Evolutionary conservation across 2,888 invertebrate genomes (phyloP), one percentile per base, ranked within the genome.

Genomic region (Ellobium chinense): DNA sequence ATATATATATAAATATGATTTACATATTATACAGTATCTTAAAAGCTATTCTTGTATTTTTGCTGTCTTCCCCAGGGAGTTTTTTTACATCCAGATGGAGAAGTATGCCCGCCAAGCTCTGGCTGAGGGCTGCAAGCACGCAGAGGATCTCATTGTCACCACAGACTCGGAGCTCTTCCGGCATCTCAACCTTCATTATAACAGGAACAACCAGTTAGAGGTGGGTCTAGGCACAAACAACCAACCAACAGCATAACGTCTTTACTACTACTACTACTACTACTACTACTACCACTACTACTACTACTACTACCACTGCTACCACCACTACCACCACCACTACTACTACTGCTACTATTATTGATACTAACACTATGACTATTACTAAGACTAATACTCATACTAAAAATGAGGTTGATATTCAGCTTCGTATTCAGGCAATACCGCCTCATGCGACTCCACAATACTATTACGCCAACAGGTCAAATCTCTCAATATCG

Each of bases 31-130:
- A n/a, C n/a, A n/a, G n/a, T n/a, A n/a, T n/a, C n/a, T n/a, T n/a
- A n/a, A n/a, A n/a, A n/a, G n/a, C n/a, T n/a, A n/a, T n/a, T n/a
- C n/a, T n/a, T n/a, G n/a, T n/a, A n/a, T n/a, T n/a, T n/a, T n/a
- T n/a, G n/a, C n/a, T n/a, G n/a, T n/a, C n/a, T n/a, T n/a, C 18
- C 92, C 37, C 91, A 99, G 99, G 94, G 99, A 99, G 95, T 99
- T 99, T 95, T 99, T 98, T 95, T 99, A 99, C 95, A 99, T 99
- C 93, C 99, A 99, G 94, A 99, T 99, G 99, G 99, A 99, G 95
- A 99, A 99, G 94, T 99, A 98, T 94, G 99, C 99, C 85, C 95
- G 99, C 89, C 99, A 99, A 94, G 97, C 98, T 70, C 96, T 99
- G 91, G 97, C 97, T 89, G 99, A 99, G 94, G 99, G 99, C 84